Percentiles rank a stretch among this genome's conserved stretches.
phyloP scores from a whole-genome alignment of 2,113 vertebrate genomes.

The Megaptera novaeangliae region DNA sequence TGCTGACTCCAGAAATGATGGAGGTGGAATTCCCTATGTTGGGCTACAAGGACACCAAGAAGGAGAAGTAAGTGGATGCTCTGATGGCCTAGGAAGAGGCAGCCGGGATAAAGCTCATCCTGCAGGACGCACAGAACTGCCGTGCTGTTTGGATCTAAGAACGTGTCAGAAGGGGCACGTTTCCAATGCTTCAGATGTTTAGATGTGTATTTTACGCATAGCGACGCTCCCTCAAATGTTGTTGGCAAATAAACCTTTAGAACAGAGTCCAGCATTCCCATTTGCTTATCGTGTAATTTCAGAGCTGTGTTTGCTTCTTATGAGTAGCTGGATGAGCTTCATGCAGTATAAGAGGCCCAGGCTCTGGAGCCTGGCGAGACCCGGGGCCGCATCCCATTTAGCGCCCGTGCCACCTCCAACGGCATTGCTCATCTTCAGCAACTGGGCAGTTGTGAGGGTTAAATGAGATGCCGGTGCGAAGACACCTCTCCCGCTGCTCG shows the following conservation, averaged over 20 bases:
- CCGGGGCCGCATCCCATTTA: background rate
- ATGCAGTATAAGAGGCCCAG: background rate
- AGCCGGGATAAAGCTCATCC: background rate
- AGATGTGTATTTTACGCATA: background rate
- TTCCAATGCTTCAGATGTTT: background rate
- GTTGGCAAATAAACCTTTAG: background rate
- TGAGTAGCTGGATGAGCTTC: background rate
- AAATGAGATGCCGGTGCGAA: background rate
- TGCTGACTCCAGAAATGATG: conserved; percentile 89
- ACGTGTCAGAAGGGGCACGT: background rate
- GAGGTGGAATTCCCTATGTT: conserved; percentile 84
- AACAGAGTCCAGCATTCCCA: background rate
- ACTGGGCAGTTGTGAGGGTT: background rate
- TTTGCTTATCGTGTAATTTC: background rate
- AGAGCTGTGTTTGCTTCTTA: background rate
- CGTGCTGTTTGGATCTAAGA: background rate
- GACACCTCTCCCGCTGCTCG: background rate
- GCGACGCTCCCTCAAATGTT: background rate
- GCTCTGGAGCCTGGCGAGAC: background rate
- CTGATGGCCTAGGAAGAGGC: background rate
- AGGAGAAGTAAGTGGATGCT: conserved; percentile 57
- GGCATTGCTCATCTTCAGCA: background rate
- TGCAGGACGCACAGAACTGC: background rate
- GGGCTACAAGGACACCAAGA: conserved; percentile 26
- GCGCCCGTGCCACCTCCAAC: background rate